phyloP scores from a whole-genome alignment of 1,140 invertebrate species.

The Neodiprion lecontei region DNA sequence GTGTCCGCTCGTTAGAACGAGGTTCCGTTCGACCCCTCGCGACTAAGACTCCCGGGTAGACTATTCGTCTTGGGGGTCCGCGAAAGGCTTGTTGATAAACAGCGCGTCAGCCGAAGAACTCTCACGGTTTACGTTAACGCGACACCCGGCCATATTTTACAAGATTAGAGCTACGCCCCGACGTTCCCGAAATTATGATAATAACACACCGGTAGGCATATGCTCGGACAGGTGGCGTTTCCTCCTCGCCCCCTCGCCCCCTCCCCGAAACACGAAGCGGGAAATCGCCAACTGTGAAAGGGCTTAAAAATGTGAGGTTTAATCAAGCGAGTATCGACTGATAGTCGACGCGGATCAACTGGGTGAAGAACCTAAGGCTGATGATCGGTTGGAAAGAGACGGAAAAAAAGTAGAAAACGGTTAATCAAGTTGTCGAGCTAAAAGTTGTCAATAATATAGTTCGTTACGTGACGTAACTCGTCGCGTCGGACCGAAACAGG shows the following conservation, averaged over 20 bases:
- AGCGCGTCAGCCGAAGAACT: background rate
- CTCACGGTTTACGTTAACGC: background rate
- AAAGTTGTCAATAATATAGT: too few relatives aligned
- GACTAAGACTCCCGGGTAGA: background rate
- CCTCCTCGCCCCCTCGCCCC: background rate
- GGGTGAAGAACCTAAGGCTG: too few relatives aligned
- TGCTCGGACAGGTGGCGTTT: slow-evolving; percentile 4
- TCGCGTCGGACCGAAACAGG: background rate
- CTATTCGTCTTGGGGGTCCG: slow-evolving; percentile 1
- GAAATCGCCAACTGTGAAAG: too few relatives aligned
- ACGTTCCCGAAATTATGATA: background rate
- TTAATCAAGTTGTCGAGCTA: too few relatives aligned
- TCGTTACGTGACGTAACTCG: too few relatives aligned
- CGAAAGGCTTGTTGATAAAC: slow-evolving; percentile 5
- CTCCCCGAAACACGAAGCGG: background rate
- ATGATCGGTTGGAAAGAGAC: too few relatives aligned
- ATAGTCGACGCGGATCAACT: too few relatives aligned
- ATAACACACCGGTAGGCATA: background rate
- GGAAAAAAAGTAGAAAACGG: too few relatives aligned
- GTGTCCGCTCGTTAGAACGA: background rate
- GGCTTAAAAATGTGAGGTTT: too few relatives aligned
- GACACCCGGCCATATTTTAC: background rate
- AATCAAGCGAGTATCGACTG: too few relatives aligned
- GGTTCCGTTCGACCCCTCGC: background rate
- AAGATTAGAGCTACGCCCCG: background rate